Conservation (phyloP, 2,888 invertebrate species). For the Eupithecia dodoneata region DNA sequence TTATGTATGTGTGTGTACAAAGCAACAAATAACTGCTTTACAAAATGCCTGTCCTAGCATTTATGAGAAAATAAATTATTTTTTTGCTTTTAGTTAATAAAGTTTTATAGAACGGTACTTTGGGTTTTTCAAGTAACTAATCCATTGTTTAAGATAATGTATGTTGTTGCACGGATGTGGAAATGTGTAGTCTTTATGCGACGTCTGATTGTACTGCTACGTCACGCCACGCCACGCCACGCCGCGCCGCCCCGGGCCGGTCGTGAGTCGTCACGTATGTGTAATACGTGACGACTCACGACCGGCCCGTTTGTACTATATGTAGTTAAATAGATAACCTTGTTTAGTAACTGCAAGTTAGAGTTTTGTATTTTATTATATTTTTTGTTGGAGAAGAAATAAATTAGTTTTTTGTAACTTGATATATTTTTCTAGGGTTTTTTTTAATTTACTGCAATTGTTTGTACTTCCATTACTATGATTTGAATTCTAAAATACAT, state of each 20-base stretch:
- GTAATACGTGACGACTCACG: too few relatives aligned
- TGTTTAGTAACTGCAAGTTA: not conserved
- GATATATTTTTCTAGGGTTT: slow-evolving; percentile 48
- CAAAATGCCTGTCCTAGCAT: slow-evolving; percentile 49
- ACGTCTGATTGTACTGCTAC: not conserved
- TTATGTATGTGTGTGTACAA: not conserved
- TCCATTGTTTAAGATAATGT: not conserved
- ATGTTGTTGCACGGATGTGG: not conserved
- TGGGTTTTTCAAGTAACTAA: not conserved
- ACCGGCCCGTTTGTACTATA: too few relatives aligned
- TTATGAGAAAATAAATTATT: slow-evolving; percentile 43
- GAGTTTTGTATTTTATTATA: slow-evolving; percentile 23
- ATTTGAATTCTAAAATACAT: slow-evolving; percentile 5
- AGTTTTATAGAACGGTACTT: not conserved
- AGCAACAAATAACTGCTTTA: slow-evolving; percentile 15
- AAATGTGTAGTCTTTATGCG: not conserved
- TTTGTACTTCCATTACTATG: slow-evolving; percentile 18
- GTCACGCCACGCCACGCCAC: too few relatives aligned
- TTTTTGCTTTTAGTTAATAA: not conserved
- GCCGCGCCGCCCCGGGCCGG: too few relatives aligned
- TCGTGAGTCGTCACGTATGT: too few relatives aligned
- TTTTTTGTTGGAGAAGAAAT: slow-evolving; percentile 13
- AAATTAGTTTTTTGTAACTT: slow-evolving; percentile 14
- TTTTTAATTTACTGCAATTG: slow-evolving; percentile 14
- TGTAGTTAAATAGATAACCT: not conserved